phyloP scores from a whole-genome alignment of 2,888 invertebrate species.

The Aleiodes alternator region DNA sequence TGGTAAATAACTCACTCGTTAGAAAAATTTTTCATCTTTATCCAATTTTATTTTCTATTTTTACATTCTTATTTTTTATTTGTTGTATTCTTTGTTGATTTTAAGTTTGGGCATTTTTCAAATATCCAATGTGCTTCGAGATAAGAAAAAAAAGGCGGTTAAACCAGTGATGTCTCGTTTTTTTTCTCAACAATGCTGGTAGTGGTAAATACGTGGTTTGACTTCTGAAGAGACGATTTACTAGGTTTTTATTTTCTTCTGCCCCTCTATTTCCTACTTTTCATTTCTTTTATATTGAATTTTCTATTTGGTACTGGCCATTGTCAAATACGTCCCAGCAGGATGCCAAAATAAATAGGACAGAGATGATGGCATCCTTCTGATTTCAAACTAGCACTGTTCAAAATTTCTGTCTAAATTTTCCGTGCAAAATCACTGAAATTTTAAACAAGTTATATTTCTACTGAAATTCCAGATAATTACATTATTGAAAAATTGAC shows the following conservation, averaged over 20 bases:
- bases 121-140: background rate
- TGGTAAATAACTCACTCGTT: slow-evolving; percentile 14
- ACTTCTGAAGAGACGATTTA: slow-evolving; percentile 11
- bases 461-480: no score
- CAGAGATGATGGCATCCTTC: background rate
- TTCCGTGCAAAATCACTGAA: no score
- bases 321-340: background rate
- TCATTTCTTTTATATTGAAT: background rate
- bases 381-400: no score
- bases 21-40: slow-evolving; percentile 17
- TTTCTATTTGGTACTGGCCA: background rate
- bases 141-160: background rate
- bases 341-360: slow-evolving; percentile 19
- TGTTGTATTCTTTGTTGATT: slow-evolving; percentile 4
- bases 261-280: background rate
- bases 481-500: no score
- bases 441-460: no score
- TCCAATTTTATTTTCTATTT: slow-evolving; percentile 36
- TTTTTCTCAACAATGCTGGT: background rate
- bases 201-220: slow-evolving; percentile 16
- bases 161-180: background rate
- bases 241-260: background rate
- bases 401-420: no score
- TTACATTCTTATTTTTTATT: slow-evolving; percentile 1
- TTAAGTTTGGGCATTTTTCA: background rate